Evolutionary conservation across 1,140 invertebrate genomes (phyloP), one percentile per base, ranked within the genome.

Genomic region (Rhyacophila brunnea): DNA sequence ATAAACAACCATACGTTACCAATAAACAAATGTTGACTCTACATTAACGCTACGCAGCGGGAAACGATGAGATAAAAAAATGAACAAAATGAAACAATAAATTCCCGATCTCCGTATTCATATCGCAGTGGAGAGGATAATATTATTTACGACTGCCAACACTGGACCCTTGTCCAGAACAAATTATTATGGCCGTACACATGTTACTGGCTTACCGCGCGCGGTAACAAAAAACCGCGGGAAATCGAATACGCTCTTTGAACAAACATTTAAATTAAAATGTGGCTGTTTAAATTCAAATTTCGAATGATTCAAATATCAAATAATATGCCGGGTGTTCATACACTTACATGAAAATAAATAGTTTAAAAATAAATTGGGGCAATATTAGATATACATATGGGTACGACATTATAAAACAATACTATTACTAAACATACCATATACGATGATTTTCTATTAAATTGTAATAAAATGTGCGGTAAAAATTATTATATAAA

Each of bases 1-100:
- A 46, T 49, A 47, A 55, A 55, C 51, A 61, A 54, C 60, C 34
- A 46, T 54, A 42, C 20, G 38, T 58, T 52, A 57, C 58, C 51
- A 44, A 59, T 59, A 64, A 64, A 64, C 62, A 59, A 64, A 64
- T 64, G 62, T 64, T 64, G 62, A 64, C 53, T 60, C 51, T 60
- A 49, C 53, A 64, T 59, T 64, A 64, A 60, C 46, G 34, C 53
- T 44, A 46, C 62, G 18, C 62, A 64, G 62, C 62, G 54, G 62
- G 62, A 36, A 56, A 54, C 52, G 42, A 42, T 28, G 60, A 52
- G 61, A 38, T 23, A 61, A 61, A 55, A 55, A 52, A 51, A 53
- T 15, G 43, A 42, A 53, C 23, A 28, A 28, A 28, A 28, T 28
- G 23, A 28, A 50, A 38, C 35, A 51, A 56, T 15, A 45, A 46